Conservation (phyloP, 2,797 vertebrate species). For the Tarsius wallacei region DNA sequence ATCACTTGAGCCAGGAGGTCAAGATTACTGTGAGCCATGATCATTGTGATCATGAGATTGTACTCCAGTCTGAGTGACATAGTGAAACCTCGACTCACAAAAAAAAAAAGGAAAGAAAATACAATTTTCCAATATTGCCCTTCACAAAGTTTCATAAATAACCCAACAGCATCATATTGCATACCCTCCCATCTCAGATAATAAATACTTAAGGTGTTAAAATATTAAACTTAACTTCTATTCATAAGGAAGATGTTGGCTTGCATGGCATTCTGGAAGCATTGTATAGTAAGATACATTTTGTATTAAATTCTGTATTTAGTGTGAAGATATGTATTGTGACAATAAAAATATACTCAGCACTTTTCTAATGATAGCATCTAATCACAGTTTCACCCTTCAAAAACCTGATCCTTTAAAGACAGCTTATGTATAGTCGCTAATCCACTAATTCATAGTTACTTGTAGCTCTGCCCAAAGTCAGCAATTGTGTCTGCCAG, state of each 20-base stretch:
- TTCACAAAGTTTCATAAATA: slow-evolving; percentile 25
- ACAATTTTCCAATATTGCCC: neutral
- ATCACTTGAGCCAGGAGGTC: too few relatives aligned
- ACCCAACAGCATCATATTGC: neutral
- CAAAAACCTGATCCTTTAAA: slow-evolving; percentile 76
- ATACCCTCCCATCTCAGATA: neutral
- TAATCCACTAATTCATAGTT: slow-evolving; percentile 73
- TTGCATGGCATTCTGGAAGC: neutral
- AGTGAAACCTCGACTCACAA: too few relatives aligned
- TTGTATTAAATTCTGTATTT: slow-evolving; percentile 61
- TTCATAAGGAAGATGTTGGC: slow-evolving; percentile 5
- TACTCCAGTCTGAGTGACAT: too few relatives aligned
- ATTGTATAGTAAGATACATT: slow-evolving; percentile 50
- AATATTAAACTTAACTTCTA: slow-evolving; percentile 38
- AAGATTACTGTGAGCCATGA: too few relatives aligned
- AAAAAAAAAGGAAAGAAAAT: neutral
- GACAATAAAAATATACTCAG: slow-evolving; percentile 32
- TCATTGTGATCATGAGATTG: too few relatives aligned
- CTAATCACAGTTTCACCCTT: slow-evolving; percentile 52
- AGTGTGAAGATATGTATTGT: slow-evolving; percentile 26
- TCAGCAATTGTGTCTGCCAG: slow-evolving; percentile 67
- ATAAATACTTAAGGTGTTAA: slow-evolving; percentile 42
- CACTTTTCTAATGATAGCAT: slow-evolving; percentile 61
- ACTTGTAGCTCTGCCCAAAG: slow-evolving; percentile 63
- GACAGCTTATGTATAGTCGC: slow-evolving; percentile 46